Conservation (phyloP, 2,888 invertebrate genomes). For the Stomorhina lunata region DNA sequence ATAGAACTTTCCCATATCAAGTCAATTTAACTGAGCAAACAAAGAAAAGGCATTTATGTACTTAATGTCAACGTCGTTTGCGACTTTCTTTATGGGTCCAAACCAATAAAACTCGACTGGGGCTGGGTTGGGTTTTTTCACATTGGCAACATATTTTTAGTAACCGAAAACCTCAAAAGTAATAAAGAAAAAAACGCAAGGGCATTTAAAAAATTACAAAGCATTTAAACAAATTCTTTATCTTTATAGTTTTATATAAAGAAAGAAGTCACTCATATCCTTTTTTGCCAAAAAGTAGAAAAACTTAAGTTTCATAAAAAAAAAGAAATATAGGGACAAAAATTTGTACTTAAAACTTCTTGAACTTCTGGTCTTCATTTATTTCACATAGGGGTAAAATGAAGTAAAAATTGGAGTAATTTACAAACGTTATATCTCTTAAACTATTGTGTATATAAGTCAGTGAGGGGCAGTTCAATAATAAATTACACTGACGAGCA, state of each 20-base stretch:
- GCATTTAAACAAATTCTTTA: conserved; percentile 12
- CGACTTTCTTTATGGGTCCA: not conserved
- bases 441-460: no score
- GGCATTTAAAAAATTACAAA: conserved; percentile 23
- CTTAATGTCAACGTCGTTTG: not conserved
- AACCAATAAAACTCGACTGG: conserved; percentile 21
- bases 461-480: no score
- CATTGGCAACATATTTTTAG: conserved; percentile 57
- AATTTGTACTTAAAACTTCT: not conserved
- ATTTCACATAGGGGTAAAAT: no score
- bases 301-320: not conserved
- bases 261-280: not conserved
- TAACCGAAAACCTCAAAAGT: conserved; percentile 2
- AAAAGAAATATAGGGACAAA: not conserved
- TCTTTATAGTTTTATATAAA: not conserved
- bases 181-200: conserved; percentile 27
- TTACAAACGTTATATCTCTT: no score
- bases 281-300: not conserved
- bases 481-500: no score
- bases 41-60: conserved; percentile 13
- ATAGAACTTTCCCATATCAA: conserved; percentile 23
- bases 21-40: conserved; percentile 25
- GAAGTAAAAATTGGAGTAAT: no score
- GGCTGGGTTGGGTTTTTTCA: conserved; percentile 27
- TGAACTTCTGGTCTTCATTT: no score